Conservation (phyloP, 1,140 invertebrate species). For the Drosophila ironensis region DNA sequence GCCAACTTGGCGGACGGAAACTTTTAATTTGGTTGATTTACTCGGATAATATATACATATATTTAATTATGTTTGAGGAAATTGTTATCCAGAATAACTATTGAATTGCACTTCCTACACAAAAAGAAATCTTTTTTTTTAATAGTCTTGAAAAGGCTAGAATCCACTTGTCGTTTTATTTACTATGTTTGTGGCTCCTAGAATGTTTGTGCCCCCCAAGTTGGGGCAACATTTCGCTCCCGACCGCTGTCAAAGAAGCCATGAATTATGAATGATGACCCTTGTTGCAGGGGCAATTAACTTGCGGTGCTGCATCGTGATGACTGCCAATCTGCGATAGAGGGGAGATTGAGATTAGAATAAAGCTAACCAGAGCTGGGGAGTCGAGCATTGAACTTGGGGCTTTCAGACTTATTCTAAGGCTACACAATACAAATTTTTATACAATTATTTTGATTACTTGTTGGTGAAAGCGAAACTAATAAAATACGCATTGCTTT, state of each 20-base stretch:
- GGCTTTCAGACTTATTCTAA: background rate
- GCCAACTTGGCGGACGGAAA: constrained; percentile 17
- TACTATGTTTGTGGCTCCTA: background rate
- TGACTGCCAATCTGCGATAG: constrained; percentile 20
- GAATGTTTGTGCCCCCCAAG: background rate
- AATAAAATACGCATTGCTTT: too few species aligned
- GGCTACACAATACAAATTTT: background rate
- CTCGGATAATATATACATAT: background rate
- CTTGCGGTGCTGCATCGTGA: constrained; percentile 31
- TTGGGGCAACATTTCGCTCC: background rate
- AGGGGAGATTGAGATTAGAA: constrained; percentile 41
- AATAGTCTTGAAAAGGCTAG: too few species aligned
- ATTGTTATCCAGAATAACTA: too few species aligned
- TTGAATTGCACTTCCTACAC: too few species aligned
- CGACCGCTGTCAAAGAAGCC: background rate
- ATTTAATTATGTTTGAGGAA: too few species aligned
- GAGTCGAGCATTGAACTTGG: constrained; percentile 54
- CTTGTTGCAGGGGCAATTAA: constrained; percentile 54
- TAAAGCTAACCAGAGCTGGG: background rate
- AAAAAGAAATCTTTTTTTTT: background rate
- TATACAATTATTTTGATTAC: background rate
- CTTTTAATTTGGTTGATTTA: constrained; percentile 5
- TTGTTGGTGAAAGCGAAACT: too few species aligned
- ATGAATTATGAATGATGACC: constrained; percentile 56
- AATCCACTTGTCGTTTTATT: too few species aligned